Evolutionary conservation across 64 coral and sea anemone genomes (phyloP).

Genomic region (Pocillopora verrucosa): DNA sequence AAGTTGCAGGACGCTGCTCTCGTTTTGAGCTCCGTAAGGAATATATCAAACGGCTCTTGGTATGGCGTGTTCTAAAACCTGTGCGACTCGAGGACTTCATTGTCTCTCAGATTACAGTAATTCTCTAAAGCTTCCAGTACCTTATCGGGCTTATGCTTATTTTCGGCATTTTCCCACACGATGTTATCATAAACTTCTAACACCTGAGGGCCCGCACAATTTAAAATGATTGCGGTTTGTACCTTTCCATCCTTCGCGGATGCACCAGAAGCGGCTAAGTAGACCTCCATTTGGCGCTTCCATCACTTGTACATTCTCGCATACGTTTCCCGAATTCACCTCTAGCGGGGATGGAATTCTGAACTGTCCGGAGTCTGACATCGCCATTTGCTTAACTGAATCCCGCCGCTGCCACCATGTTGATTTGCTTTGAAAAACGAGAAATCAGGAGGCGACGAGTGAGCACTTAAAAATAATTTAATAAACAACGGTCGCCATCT

Average conservation of each 20-base stretch:
- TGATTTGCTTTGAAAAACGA: neutral
- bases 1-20: conserved; percentile 40
- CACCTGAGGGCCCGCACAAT: conserved; percentile 10
- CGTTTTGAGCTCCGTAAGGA: no score
- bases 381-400: neutral
- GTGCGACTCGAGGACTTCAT: conserved; percentile 37
- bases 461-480: neutral
- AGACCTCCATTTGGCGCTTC: conserved; percentile 47
- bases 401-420: conserved; percentile 40
- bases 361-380: neutral
- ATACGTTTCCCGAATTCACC: conserved; percentile 37
- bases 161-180: neutral
- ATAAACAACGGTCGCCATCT: no score
- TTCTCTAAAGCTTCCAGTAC: conserved; percentile 46
- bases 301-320: conserved; percentile 31
- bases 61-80: conserved; percentile 31
- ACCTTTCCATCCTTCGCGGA: conserved; percentile 21
- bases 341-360: conserved; percentile 39
- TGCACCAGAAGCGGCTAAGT: conserved; percentile 41
- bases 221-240: conserved; percentile 61
- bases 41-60: neutral
- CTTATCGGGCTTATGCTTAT: neutral
- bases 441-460: neutral
- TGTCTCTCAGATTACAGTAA: conserved; percentile 37
- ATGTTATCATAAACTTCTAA: conserved; percentile 42